phyloP scores from a whole-genome alignment of 2,888 invertebrate genomes.

The Plebejus anna region DNA sequence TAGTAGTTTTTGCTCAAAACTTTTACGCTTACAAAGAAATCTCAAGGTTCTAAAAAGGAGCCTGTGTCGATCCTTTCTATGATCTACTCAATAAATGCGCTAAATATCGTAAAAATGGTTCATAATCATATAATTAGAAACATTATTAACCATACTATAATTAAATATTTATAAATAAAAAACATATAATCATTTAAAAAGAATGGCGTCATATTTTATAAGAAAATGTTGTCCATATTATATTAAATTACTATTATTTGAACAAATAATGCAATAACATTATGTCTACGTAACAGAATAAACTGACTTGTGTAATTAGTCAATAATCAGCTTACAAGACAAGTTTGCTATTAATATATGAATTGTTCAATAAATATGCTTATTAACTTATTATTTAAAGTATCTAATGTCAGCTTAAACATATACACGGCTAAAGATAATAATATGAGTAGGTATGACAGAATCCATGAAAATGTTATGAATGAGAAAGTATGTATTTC shows the following conservation, averaged over 20 bases:
- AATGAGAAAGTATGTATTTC: too few relatives aligned
- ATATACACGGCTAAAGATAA: not conserved
- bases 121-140: too few relatives aligned
- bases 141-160: too few relatives aligned
- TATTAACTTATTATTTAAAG: not conserved
- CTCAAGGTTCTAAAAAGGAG: too few relatives aligned
- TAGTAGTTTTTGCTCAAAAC: too few relatives aligned
- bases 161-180: too few relatives aligned
- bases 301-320: slow-evolving; percentile 1
- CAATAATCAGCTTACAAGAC: slow-evolving; percentile 1
- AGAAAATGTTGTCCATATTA: not conserved
- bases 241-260: slow-evolving; percentile 4
- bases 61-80: too few relatives aligned
- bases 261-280: not conserved
- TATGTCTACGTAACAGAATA: not conserved
- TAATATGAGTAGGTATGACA: not conserved
- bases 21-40: too few relatives aligned
- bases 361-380: not conserved
- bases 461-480: too few relatives aligned
- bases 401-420: not conserved
- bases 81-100: too few relatives aligned
- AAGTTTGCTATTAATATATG: not conserved
- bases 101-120: too few relatives aligned
- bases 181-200: not conserved
- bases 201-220: not conserved